A percentile compares a stretch with the other conserved stretches of the same genome.
These are phyloP conservation scores for Polypterus bichir DNA, from an alignment of 2,113 vertebrate species.

Conservation along the genomic window DNA sequence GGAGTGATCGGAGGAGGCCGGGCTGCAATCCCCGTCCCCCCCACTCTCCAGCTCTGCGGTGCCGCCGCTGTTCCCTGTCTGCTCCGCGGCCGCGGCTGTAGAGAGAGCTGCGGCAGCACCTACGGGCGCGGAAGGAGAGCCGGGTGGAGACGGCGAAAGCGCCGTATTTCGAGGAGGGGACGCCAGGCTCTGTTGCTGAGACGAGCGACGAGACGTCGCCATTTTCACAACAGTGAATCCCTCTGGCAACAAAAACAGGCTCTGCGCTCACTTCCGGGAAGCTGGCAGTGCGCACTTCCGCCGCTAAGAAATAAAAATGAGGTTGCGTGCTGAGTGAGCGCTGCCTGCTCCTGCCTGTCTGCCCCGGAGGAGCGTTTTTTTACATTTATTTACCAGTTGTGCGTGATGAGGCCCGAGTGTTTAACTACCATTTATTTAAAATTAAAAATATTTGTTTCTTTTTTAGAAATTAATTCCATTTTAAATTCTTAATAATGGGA, in stretches of 20 bases:
- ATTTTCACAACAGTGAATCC: constrained; percentile 32
- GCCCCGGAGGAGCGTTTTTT: no score
- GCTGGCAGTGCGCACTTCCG: constrained; percentile 26
- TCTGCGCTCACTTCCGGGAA: constrained; percentile 24
- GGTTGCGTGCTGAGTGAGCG: no score
- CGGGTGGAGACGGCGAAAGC: constrained; percentile 21
- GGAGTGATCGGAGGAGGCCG: constrained; percentile 26
- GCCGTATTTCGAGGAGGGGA: constrained; percentile 23
- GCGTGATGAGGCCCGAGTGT: no score
- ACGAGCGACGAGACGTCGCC: constrained; percentile 38
- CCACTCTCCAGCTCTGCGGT: constrained; percentile 18
- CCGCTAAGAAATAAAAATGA: no score
- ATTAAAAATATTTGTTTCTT: no score
- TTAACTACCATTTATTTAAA: no score
- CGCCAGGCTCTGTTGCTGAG: constrained; percentile 26
- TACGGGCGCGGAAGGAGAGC: constrained; percentile 21
- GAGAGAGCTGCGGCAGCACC: constrained; percentile 8
- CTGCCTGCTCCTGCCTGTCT: no score
- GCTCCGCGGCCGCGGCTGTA: constrained; percentile 11
- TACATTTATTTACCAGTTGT: no score
- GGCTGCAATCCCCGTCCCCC: constrained; percentile 24
- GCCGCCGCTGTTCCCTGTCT: no score
- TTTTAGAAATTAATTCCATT: no score
- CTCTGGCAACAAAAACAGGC: constrained; percentile 30
- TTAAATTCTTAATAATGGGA: no score